Conservation (phyloP, 2,113 vertebrate genomes). For the Alaudala cheleensis region DNA sequence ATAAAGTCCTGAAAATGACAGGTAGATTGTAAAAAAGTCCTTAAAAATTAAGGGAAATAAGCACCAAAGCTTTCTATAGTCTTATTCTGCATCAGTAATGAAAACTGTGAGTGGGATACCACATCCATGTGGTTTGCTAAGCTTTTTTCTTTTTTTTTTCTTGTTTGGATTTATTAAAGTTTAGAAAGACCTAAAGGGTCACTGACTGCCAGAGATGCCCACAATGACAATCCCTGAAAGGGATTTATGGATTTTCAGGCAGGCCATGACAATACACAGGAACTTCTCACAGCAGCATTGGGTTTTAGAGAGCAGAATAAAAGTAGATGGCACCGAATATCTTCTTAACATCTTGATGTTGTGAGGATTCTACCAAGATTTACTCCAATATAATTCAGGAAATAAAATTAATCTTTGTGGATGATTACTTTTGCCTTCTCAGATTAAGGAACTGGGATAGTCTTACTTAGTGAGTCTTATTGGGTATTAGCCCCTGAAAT, state of each 20-base stretch:
- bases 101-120: neutral
- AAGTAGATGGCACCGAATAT: neutral
- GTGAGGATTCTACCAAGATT: neutral
- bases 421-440: constrained; percentile 8
- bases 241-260: neutral
- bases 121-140: neutral
- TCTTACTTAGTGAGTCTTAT: neutral
- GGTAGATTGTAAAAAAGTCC: neutral
- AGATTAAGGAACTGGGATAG: neutral
- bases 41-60: neutral
- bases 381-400: neutral
- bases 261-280: neutral
- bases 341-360: neutral
- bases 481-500: neutral
- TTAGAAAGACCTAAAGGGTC: neutral
- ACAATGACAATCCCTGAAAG: neutral
- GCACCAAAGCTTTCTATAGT: neutral
- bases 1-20: neutral
- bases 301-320: neutral
- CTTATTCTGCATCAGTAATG: neutral
- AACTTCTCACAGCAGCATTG: neutral
- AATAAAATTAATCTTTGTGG: neutral
- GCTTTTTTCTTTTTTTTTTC: neutral
- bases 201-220: neutral
- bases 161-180: neutral